These are phyloP conservation scores for Nesoenas mayeri DNA, from an alignment of 2,113 vertebrate species.

Conservation along the genomic window DNA sequence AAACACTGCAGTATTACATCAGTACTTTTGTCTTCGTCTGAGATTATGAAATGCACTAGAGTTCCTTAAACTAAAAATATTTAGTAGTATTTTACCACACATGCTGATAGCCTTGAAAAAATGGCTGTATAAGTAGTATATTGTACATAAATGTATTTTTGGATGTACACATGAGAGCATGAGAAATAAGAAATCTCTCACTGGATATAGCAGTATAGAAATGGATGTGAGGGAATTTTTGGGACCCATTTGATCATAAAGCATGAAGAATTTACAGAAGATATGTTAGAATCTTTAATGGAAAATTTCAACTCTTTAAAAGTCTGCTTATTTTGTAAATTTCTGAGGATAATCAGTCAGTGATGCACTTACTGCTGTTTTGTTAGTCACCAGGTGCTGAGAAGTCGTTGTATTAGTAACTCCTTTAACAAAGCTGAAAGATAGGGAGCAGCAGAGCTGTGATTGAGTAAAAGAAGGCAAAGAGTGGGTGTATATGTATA, in stretches of 20 bases:
- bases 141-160: not conserved
- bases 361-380: not conserved
- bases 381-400: not conserved
- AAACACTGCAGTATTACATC: not conserved
- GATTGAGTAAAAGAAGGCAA: not conserved
- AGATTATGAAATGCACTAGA: slow-evolving; percentile 1
- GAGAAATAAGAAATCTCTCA: not conserved
- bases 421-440: not conserved
- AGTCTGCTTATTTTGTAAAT: not conserved
- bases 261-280: not conserved
- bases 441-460: not conserved
- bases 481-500: not conserved
- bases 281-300: not conserved
- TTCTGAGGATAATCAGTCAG: not conserved
- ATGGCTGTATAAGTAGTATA: not conserved
- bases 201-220: not conserved
- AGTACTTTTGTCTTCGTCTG: not conserved
- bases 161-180: not conserved
- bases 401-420: not conserved
- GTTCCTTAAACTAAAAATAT: slow-evolving; percentile 2
- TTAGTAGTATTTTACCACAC: not conserved
- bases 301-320: not conserved
- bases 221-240: not conserved
- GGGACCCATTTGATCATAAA: not conserved
- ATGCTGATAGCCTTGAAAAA: not conserved